Evolutionary conservation across 92 coral and sea anemone genomes (phyloP).

Genomic region (Chrysogorgia sp.): DNA sequence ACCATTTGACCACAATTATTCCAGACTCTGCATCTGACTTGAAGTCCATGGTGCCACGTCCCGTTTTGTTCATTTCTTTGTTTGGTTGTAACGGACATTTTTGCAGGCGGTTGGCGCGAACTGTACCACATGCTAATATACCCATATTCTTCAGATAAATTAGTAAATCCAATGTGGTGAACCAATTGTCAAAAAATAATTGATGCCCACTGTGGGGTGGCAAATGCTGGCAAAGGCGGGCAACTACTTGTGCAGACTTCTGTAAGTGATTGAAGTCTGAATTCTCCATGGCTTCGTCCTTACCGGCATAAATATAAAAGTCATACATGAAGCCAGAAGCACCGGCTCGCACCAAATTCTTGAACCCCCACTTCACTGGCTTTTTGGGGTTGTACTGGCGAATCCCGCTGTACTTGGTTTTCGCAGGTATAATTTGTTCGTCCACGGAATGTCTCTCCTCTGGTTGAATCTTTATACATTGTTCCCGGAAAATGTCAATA

Average conservation of each 20-base stretch:
- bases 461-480: constrained; percentile 8
- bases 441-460: constrained; percentile 13
- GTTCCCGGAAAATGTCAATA: constrained; percentile 4
- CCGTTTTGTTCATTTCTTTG: constrained; percentile 20
- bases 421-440: no score
- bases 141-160: constrained; percentile 17
- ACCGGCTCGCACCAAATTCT: no score
- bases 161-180: constrained; percentile 16
- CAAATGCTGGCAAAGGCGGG: constrained; percentile 4
- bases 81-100: constrained; percentile 2
- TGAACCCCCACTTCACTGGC: constrained; percentile 19
- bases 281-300: not conserved
- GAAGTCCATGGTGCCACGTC: constrained; percentile 22
- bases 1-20: constrained; percentile 28
- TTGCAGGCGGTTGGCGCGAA: constrained; percentile 3
- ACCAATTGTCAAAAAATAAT: constrained; percentile 33
- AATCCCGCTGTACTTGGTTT: no score
- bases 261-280: not conserved
- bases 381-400: no score
- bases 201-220: constrained; percentile 6
- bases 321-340: no score
- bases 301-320: constrained; percentile 30
- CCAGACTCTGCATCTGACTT: constrained; percentile 14
- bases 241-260: no score
- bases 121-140: constrained; percentile 31